A percentile compares a stretch with the other conserved stretches of the same genome.
These are phyloP conservation scores for Drosophila sordidapex DNA, from an alignment of 2,888 invertebrate species.

Conservation along the genomic window DNA sequence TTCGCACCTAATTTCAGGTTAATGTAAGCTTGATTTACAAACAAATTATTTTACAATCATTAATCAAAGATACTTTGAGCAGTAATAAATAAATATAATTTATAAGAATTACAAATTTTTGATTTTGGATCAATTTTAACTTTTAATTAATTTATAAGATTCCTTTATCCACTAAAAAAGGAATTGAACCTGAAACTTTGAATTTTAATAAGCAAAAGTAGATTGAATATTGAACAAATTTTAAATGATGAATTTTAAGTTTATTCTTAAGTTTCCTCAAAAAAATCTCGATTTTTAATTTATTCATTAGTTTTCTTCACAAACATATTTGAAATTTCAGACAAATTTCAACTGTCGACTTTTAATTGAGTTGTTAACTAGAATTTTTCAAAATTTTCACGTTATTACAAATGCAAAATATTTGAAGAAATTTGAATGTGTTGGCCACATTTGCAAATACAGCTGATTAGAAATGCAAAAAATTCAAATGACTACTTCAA, in stretches of 20 bases:
- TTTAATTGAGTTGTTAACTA: neutral
- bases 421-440: neutral
- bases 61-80: neutral
- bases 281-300: neutral
- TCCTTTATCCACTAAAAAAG: neutral
- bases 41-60: neutral
- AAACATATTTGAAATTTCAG: neutral
- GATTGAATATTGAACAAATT: neutral
- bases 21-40: neutral
- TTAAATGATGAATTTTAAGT: neutral
- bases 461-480: neutral
- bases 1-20: constrained; percentile 1
- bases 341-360: too few relatives aligned
- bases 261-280: neutral
- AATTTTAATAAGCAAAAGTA: neutral
- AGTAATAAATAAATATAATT: too few relatives aligned
- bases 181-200: neutral
- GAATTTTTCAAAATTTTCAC: neutral
- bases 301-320: neutral
- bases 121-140: neutral
- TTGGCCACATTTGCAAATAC: neutral
- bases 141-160: neutral
- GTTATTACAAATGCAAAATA: neutral
- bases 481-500: neutral
- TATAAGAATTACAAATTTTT: too few relatives aligned